These are phyloP conservation scores for Micromys minutus DNA, from an alignment of 2,113 vertebrate genomes.

Conservation along the genomic window DNA sequence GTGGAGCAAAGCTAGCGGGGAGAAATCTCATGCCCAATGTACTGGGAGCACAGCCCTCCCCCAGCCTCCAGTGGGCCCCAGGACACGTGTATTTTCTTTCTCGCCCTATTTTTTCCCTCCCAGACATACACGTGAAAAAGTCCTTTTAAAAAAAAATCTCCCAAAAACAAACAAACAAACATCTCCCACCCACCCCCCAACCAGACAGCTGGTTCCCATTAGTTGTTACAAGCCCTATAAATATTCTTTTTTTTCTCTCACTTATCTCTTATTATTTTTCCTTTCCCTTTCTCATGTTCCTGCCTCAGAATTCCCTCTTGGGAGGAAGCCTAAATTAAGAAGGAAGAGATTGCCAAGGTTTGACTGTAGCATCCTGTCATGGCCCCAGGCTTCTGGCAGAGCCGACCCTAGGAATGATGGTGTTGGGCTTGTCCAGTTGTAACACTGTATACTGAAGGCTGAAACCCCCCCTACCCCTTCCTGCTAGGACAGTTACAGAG, in stretches of 20 bases:
- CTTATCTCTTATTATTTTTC: constrained; percentile 80
- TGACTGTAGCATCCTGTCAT: constrained; percentile 62
- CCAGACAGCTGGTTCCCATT: constrained; percentile 77
- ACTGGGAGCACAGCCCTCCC: neutral
- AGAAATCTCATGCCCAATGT: constrained; percentile 35
- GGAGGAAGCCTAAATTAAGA: constrained; percentile 70
- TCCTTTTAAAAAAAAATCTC: neutral
- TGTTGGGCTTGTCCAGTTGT: constrained; percentile 36
- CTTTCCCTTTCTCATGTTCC: constrained; percentile 76
- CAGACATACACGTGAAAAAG: constrained; percentile 49
- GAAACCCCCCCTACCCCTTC: neutral
- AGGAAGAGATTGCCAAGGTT: constrained; percentile 64
- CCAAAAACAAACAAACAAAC: constrained; percentile 40
- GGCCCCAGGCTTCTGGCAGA: constrained; percentile 49
- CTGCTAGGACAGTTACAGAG: neutral
- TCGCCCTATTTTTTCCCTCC: neutral
- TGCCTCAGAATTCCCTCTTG: constrained; percentile 57
- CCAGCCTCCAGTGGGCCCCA: neutral
- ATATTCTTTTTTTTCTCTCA: constrained; percentile 78
- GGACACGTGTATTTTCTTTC: neutral
- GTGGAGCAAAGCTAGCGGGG: constrained; percentile 28
- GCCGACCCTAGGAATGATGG: constrained; percentile 13
- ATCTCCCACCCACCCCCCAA: neutral
- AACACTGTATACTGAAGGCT: neutral
- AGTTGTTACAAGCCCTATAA: constrained; percentile 73